phyloP scores from a whole-genome alignment of 2,888 invertebrate genomes.

The Opisthograptis luteolata region DNA sequence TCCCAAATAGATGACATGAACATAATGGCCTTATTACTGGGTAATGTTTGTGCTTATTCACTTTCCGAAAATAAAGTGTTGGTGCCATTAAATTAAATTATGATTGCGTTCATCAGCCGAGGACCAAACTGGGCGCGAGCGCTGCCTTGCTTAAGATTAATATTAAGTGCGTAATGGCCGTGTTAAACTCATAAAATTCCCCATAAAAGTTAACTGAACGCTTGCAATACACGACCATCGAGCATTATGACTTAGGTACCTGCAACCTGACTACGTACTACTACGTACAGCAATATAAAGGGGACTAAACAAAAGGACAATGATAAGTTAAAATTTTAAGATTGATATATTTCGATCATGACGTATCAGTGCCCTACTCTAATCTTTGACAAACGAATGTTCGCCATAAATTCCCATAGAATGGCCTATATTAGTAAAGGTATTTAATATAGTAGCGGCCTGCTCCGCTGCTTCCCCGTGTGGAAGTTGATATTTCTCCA shows the following conservation, averaged over 20 bases:
- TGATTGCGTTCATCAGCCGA: conserved; percentile 46
- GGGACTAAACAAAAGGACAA: too few species aligned
- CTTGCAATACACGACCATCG: conserved; percentile 14
- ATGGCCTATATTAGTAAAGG: too few species aligned
- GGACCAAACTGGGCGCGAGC: conserved; percentile 39
- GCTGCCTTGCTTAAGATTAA: conserved; percentile 19
- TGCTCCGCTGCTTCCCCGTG: too few species aligned
- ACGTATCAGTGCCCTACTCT: too few species aligned
- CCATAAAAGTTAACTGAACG: conserved; percentile 41
- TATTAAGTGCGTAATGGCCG: conserved; percentile 38
- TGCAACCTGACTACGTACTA: not conserved
- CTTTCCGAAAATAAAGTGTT: conserved; percentile 45
- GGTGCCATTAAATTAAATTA: conserved; percentile 48
- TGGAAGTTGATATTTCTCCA: too few species aligned
- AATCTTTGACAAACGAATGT: too few species aligned
- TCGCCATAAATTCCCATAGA: too few species aligned
- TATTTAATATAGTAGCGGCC: too few species aligned
- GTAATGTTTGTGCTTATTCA: conserved; percentile 41
- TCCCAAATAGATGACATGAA: conserved; percentile 19
- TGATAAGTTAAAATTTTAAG: too few species aligned
- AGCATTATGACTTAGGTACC: not conserved
- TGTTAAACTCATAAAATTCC: conserved; percentile 42
- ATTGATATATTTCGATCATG: too few species aligned
- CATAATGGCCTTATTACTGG: conserved; percentile 29
- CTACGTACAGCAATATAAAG: too few species aligned